Conservation (phyloP, 2,113 vertebrate genomes). For the Phoenicopterus ruber region DNA sequence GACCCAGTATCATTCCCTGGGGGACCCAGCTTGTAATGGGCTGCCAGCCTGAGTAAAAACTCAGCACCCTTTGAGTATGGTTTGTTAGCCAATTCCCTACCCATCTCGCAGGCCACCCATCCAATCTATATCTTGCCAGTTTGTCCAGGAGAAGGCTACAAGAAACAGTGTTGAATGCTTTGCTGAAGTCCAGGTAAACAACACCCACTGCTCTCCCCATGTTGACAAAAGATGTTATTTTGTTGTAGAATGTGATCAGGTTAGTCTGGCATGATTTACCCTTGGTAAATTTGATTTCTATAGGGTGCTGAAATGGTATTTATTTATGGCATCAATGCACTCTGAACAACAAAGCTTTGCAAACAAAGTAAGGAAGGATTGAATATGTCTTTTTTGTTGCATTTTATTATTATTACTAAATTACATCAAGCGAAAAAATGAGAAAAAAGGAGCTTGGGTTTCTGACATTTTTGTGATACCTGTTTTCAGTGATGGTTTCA, state of each 20-base stretch:
- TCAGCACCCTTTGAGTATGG: not conserved
- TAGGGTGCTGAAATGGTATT: not conserved
- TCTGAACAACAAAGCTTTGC: not conserved
- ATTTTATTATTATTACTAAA: not conserved
- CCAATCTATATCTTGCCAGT: not conserved
- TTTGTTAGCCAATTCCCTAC: not conserved
- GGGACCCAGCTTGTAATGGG: not conserved
- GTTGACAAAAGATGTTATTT: not conserved
- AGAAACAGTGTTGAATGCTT: not conserved
- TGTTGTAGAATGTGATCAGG: not conserved
- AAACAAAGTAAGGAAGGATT: not conserved
- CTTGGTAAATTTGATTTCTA: not conserved
- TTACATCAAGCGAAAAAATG: not conserved
- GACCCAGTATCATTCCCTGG: not conserved
- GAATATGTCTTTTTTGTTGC: not conserved
- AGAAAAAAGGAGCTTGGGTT: not conserved
- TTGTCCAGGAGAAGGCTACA: not conserved
- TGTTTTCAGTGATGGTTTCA: not conserved
- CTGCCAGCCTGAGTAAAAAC: not conserved
- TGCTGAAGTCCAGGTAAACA: not conserved
- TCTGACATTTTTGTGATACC: not conserved
- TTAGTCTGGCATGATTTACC: not conserved
- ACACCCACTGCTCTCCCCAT: not conserved
- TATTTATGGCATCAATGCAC: not conserved
- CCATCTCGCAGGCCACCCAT: not conserved